phyloP scores from a whole-genome alignment of 1,140 invertebrate species.

The Dendroctonus valens region DNA sequence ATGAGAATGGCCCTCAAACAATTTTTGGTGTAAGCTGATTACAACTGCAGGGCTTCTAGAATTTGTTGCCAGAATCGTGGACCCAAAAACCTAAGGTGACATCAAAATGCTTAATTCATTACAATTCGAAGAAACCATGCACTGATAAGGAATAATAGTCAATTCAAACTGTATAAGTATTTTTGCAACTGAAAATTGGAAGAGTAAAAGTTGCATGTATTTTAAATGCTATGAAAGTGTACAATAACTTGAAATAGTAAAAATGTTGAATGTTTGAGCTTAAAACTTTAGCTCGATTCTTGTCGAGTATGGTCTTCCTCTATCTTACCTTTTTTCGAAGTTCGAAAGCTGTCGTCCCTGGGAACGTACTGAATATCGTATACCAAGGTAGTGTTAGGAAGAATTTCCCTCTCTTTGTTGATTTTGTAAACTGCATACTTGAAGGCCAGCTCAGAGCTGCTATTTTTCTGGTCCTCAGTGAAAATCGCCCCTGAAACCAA shows the following conservation, averaged over 20 bases:
- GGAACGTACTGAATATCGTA: slow-evolving; percentile 91
- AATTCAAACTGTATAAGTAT: not conserved
- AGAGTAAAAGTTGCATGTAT: too few species aligned
- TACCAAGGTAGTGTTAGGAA: slow-evolving; percentile 82
- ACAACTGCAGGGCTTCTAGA: too few species aligned
- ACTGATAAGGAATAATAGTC: too few species aligned
- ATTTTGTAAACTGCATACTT: slow-evolving; percentile 91
- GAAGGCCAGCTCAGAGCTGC: slow-evolving; percentile 82
- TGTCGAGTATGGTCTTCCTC: too few species aligned
- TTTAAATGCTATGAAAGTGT: too few species aligned
- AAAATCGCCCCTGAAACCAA: slow-evolving; percentile 82
- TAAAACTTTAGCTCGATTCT: not conserved
- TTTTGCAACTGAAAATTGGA: not conserved
- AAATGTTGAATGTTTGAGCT: not conserved
- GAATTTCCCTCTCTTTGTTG: slow-evolving; percentile 78
- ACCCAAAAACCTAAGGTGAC: too few species aligned
- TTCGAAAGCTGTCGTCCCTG: slow-evolving; percentile 81
- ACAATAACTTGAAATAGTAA: too few species aligned
- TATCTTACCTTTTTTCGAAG: slow-evolving; percentile 82
- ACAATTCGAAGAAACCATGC: too few species aligned
- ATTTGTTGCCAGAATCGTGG: too few species aligned
- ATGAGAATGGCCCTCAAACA: too few species aligned
- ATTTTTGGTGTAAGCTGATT: too few species aligned
- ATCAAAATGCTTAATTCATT: too few species aligned
- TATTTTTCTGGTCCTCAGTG: slow-evolving; percentile 83